Evolutionary conservation across 2,888 invertebrate species (phyloP).

Genomic region (Tigriopus californicus): DNA sequence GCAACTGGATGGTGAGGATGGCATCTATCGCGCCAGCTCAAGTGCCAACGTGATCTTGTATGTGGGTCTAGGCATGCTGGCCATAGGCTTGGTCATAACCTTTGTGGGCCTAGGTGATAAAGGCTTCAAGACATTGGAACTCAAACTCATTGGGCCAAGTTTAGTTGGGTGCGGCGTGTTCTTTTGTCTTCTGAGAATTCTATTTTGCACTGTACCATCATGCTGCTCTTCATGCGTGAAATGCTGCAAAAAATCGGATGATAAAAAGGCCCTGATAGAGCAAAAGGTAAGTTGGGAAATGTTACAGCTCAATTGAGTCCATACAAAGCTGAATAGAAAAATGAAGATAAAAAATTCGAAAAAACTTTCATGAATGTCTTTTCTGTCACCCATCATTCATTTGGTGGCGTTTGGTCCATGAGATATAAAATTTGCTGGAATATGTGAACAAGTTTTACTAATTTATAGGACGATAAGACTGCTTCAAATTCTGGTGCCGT

Average conservation of each 20-base stretch:
- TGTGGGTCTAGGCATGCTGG: constrained; percentile 61
- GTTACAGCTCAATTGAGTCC: too few relatives aligned
- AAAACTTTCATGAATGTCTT: too few relatives aligned
- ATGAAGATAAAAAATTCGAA: too few relatives aligned
- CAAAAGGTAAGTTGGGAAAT: background rate
- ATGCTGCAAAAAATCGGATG: background rate
- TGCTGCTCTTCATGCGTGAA: constrained; percentile 15
- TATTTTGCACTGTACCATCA: constrained; percentile 39
- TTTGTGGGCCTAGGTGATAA: constrained; percentile 69
- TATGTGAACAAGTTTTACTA: too few relatives aligned
- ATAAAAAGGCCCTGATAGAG: background rate
- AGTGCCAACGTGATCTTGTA: constrained; percentile 66
- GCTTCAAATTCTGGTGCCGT: too few relatives aligned
- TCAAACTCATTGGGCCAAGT: constrained; percentile 67
- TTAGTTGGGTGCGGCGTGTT: constrained; percentile 56
- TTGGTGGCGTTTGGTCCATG: too few relatives aligned
- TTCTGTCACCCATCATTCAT: too few relatives aligned
- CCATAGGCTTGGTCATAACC: constrained; percentile 65
- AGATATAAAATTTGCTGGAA: too few relatives aligned
- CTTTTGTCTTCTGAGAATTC: constrained; percentile 60
- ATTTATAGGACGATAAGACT: too few relatives aligned
- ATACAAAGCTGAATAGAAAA: too few relatives aligned
- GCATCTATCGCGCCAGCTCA: constrained; percentile 54
- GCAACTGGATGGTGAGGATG: constrained; percentile 28
- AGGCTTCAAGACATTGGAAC: constrained; percentile 44